Percentiles rank a stretch among this genome's conserved stretches.
Evolutionary conservation across 2,888 invertebrate species (phyloP).

Genomic region (Drosophila merina): DNA sequence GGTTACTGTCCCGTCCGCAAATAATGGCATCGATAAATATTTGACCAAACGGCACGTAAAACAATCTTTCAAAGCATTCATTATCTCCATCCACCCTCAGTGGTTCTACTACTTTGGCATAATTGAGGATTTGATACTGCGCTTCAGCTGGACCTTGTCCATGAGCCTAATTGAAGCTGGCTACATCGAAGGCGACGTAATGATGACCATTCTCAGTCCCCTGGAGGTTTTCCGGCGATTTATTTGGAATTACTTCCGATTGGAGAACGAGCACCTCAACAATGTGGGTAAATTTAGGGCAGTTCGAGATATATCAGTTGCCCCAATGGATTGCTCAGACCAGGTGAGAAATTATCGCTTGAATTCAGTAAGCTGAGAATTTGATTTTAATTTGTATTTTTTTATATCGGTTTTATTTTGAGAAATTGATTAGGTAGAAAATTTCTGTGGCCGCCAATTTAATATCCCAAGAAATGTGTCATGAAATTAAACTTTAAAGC

Average conservation of each 20-base stretch:
- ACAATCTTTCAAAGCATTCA: constrained; percentile 58
- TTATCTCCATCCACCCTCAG: constrained; percentile 80
- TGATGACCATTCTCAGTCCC: constrained; percentile 88
- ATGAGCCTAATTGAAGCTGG: constrained; percentile 88
- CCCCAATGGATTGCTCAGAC: constrained; percentile 90
- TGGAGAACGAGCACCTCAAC: constrained; percentile 95
- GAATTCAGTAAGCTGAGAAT: not conserved
- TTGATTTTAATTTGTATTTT: too few relatives aligned
- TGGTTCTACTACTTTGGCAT: constrained; percentile 93
- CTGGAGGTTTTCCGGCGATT: constrained; percentile 90
- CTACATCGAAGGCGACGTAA: constrained; percentile 87
- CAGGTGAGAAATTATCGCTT: constrained; percentile 83
- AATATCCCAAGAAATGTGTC: not conserved
- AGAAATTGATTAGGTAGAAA: not conserved
- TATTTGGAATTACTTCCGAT: constrained; percentile 95
- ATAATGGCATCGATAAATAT: constrained; percentile 71
- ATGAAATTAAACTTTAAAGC: not conserved
- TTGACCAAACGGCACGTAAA: constrained; percentile 61
- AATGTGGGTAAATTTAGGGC: constrained; percentile 95
- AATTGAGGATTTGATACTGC: constrained; percentile 90
- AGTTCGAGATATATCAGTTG: constrained; percentile 92
- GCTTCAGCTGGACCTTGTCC: constrained; percentile 91
- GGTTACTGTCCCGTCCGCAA: not conserved
- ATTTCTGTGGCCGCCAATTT: not conserved
- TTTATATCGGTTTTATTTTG: not conserved